phyloP scores from a whole-genome alignment of 2,888 invertebrate species.

The Panzeria rudis region DNA sequence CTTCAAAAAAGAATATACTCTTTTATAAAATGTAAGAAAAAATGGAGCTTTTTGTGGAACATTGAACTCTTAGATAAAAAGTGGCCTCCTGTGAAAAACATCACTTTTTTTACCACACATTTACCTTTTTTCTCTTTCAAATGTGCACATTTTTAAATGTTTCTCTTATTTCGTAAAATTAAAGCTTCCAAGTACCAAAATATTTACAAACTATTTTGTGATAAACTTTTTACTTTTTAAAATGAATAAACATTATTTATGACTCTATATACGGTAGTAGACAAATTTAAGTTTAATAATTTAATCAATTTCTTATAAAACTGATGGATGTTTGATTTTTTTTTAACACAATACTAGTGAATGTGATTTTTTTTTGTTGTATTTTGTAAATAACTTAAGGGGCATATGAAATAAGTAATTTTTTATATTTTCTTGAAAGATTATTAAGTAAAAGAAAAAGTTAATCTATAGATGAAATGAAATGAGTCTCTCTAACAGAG shows the following conservation, averaged over 20 bases:
- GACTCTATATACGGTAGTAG: conserved; percentile 45
- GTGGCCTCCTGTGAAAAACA: too few relatives aligned
- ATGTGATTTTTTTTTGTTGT: neutral
- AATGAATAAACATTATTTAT: conserved; percentile 34
- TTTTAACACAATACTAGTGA: conserved; percentile 4
- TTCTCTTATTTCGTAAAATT: too few relatives aligned
- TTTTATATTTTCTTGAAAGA: conserved; percentile 30
- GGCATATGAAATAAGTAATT: conserved; percentile 18
- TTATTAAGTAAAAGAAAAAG: conserved; percentile 15
- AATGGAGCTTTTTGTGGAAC: too few relatives aligned
- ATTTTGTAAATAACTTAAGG: conserved; percentile 19
- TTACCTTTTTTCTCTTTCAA: too few relatives aligned
- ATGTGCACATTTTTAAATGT: too few relatives aligned
- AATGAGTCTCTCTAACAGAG: neutral
- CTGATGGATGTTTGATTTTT: conserved; percentile 1
- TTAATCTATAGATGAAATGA: neutral
- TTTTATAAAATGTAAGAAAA: too few relatives aligned
- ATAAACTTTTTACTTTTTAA: conserved; percentile 11
- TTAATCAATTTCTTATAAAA: conserved; percentile 40
- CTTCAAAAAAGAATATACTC: too few relatives aligned
- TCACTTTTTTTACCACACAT: too few relatives aligned
- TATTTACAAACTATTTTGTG: too few relatives aligned
- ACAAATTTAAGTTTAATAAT: conserved; percentile 52
- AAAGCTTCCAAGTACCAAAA: too few relatives aligned
- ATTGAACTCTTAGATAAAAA: too few relatives aligned